Evolutionary conservation across 2,113 vertebrate species (phyloP).

Genomic region (Andinoacara biseriatus): DNA sequence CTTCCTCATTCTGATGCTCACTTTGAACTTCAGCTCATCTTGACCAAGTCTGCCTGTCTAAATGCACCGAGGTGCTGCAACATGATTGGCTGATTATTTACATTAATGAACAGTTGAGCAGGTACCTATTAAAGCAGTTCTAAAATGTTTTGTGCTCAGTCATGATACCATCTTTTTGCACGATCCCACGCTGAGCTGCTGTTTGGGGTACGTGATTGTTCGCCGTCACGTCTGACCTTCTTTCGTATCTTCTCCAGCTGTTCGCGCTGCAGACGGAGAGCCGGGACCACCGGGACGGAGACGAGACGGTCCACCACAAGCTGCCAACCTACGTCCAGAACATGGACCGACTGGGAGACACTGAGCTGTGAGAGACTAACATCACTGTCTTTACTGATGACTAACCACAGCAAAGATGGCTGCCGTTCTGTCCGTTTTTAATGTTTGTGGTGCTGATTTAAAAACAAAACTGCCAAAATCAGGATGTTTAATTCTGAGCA

Average conservation of each 20-base stretch:
- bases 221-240: background rate
- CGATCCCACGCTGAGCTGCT: background rate
- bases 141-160: background rate
- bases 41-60: background rate
- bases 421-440: slow-evolving; percentile 8
- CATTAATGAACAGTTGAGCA: background rate
- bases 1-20: background rate
- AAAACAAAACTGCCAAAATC: background rate
- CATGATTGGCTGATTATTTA: background rate
- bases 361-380: slow-evolving; percentile 88
- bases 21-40: background rate
- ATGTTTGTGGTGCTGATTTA: background rate
- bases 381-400: slow-evolving; percentile 53
- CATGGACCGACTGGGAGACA: slow-evolving; percentile 97
- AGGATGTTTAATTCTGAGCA: background rate
- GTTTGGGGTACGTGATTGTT: background rate
- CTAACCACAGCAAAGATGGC: slow-evolving; percentile 28
- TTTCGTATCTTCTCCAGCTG: slow-evolving; percentile 75
- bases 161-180: no score
- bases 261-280: slow-evolving; percentile 91
- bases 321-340: slow-evolving; percentile 92
- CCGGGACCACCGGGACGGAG: slow-evolving; percentile 81
- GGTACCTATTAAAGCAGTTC: background rate
- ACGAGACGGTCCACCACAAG: slow-evolving; percentile 86
- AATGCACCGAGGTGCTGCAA: background rate